Percentiles rank a stretch among this genome's conserved stretches.
Evolutionary conservation across 2,797 vertebrate genomes (phyloP).

Genomic region (Apodemus agrarius): DNA sequence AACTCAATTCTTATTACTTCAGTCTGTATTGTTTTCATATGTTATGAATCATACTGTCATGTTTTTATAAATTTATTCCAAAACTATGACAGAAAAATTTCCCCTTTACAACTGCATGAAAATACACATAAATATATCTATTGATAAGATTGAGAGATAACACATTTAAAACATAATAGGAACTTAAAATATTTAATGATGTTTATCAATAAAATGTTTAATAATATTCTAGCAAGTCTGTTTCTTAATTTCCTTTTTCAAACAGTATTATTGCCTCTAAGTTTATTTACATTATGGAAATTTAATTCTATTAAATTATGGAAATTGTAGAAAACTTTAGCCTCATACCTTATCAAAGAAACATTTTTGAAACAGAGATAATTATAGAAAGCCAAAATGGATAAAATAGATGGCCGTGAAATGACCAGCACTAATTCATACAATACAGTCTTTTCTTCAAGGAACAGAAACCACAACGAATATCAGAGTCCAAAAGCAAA

Average conservation of each 20-base stretch:
- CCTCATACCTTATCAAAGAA: neutral
- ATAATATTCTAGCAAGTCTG: neutral
- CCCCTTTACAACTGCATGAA: neutral
- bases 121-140: neutral
- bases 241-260: neutral
- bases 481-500: no score
- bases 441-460: neutral
- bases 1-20: neutral
- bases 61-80: constrained; percentile 15
- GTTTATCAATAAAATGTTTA: neutral
- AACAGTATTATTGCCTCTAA: neutral
- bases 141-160: neutral
- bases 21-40: neutral
- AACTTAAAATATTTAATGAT: neutral
- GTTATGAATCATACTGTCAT: neutral
- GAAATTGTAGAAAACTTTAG: neutral
- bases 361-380: neutral
- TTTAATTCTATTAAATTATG: no score
- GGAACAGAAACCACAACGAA: neutral
- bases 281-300: neutral
- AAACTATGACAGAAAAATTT: neutral
- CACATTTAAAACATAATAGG: neutral
- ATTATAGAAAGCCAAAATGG: neutral
- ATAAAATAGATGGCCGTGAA: neutral
- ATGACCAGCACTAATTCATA: neutral